Base-by-base conservation (phyloP, 2,797 vertebrate genomes). In the Chelmon rostratus region DNA sequence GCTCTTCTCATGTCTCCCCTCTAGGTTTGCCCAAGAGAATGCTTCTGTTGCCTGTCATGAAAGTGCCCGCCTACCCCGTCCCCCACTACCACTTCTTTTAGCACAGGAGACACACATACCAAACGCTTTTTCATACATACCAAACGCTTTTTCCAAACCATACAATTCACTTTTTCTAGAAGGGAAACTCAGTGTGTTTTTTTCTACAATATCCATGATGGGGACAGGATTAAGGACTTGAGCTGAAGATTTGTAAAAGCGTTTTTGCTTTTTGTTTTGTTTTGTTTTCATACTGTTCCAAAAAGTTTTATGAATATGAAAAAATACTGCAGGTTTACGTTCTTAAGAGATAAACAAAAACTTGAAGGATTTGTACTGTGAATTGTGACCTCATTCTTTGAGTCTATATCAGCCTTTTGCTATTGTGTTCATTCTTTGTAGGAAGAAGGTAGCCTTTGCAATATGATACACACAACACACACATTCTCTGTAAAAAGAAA, bases 1-100 rank as follows among this genome's bases (percentile, higher is more conserved):
- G 94, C 96, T 98, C 91, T 96, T 94, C 96, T 96, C 96, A 89
- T 97, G 96, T 98, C 96, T 98, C 97, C 94, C 96, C 95, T 97
- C 96, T 96, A 99, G 98, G 98, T 98, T 97, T 99, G 93, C 98
- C 98, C 96, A 99, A 99, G 97, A 98, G 98, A 98, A 99, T 99
- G 98, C 96, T 99, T 97, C 98, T 99, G 97, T 99, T 99, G 95
- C 98, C 98, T 94, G 95, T 99, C 97, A 98, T 99, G 98, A 99
- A 99, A 97, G 96, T 99, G 93, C 98, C 98, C 94, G 95, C 97
- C 96, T 99, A 97, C 95, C 97, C 98, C 91, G 93, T 99, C 94
- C 97, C 97, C 92, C 97, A 98, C 96, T 99, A 98, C 96, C 97
- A 97, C 94, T 99, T 98, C 96, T 99, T 99, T 98, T 99, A 99